These are phyloP conservation scores for Ochropacha duplaris DNA, from an alignment of 2,888 invertebrate species.

Conservation along the genomic window DNA sequence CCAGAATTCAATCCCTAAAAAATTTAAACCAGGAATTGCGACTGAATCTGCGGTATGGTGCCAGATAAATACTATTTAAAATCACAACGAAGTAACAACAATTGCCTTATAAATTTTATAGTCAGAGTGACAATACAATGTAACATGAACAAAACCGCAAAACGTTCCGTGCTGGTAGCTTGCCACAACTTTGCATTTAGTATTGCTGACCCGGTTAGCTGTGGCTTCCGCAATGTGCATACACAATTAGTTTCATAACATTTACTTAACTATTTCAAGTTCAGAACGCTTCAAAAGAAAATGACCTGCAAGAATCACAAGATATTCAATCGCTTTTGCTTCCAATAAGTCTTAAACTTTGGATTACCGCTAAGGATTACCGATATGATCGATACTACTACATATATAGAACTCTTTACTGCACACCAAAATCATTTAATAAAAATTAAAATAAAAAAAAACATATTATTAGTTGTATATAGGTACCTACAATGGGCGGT, in stretches of 20 bases:
- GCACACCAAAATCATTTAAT: too few species aligned
- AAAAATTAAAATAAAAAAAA: too few species aligned
- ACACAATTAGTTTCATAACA: slow-evolving; percentile 17
- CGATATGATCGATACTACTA: too few species aligned
- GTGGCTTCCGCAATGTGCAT: slow-evolving; percentile 33
- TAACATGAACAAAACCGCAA: slow-evolving; percentile 13
- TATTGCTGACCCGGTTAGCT: slow-evolving; percentile 32
- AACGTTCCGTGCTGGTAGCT: slow-evolving; percentile 22
- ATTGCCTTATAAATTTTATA: too few species aligned
- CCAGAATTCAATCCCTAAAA: too few species aligned
- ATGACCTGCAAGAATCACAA: background rate
- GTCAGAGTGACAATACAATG: background rate
- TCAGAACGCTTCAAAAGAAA: slow-evolving; percentile 14
- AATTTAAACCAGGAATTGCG: too few species aligned
- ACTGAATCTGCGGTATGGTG: too few species aligned
- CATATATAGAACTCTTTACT: too few species aligned
- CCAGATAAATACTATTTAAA: background rate
- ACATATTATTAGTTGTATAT: too few species aligned
- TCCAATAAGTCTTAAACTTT: too few species aligned
- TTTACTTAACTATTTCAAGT: slow-evolving; percentile 21
- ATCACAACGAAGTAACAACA: background rate
- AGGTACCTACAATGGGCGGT: too few species aligned
- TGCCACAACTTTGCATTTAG: slow-evolving; percentile 18
- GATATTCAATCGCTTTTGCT: background rate
- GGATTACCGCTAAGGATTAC: too few species aligned